phyloP scores from a whole-genome alignment of 2,797 vertebrate species.

The Myripristis murdjan region DNA sequence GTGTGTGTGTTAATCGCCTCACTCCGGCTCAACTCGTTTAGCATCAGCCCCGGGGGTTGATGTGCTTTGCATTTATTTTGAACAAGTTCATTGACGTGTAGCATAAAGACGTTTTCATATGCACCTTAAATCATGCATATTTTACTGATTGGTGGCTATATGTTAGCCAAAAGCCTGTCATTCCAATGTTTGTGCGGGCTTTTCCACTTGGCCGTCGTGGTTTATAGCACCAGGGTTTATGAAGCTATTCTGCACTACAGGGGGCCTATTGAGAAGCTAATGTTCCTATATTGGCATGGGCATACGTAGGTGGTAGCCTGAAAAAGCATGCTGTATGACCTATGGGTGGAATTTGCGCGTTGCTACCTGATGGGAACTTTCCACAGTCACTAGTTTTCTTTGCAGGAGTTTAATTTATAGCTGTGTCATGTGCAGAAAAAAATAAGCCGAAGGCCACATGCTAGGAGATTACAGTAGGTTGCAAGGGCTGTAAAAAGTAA shows the following conservation, averaged over 20 bases:
- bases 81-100: slow-evolving; percentile 72
- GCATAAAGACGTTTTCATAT: slow-evolving; percentile 71
- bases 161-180: slow-evolving; percentile 64
- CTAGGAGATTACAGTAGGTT: background rate
- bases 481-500: background rate
- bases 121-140: slow-evolving; percentile 76
- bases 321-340: slow-evolving; percentile 34
- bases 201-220: slow-evolving; percentile 64
- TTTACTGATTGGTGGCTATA: slow-evolving; percentile 66
- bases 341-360: slow-evolving; percentile 10
- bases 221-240: slow-evolving; percentile 43
- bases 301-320: slow-evolving; percentile 35
- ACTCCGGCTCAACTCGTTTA: slow-evolving; percentile 51
- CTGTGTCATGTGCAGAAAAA: background rate
- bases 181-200: slow-evolving; percentile 59
- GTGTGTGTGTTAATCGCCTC: slow-evolving; percentile 68
- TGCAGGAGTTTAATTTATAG: slow-evolving; percentile 11
- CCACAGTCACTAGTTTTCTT: slow-evolving; percentile 34
- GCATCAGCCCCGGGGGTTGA: slow-evolving; percentile 38
- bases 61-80: slow-evolving; percentile 52
- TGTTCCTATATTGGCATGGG: slow-evolving; percentile 35
- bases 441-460: background rate
- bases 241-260: slow-evolving; percentile 51
- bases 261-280: slow-evolving; percentile 34
- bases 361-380: slow-evolving; percentile 31